A percentile compares a stretch with the other conserved stretches of the same genome.
phyloP scores from a whole-genome alignment of 2,113 vertebrate species.

The Nesogale talazaci region DNA sequence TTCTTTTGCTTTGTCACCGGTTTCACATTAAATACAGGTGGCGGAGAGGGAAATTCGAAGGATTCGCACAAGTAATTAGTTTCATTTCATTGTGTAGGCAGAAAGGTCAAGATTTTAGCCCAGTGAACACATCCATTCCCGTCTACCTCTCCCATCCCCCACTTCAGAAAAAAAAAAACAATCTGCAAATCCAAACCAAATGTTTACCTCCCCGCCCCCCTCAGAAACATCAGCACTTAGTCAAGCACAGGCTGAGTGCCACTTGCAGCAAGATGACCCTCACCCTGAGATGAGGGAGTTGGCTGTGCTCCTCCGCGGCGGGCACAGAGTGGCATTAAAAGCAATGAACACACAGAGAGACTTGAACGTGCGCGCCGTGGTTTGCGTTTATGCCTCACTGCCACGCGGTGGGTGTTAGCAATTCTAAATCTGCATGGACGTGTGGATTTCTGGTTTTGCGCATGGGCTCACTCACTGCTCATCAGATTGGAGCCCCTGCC shows the following conservation, averaged over 20 bases:
- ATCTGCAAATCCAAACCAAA: slow-evolving; percentile 52
- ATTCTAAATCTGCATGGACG: not conserved
- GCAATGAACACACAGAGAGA: slow-evolving; percentile 36
- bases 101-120: slow-evolving; percentile 23
- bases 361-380: not conserved
- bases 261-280: not conserved
- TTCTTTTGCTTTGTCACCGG: not conserved
- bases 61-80: not conserved
- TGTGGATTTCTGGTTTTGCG: slow-evolving; percentile 5
- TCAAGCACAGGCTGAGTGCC: slow-evolving; percentile 37
- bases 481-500: not conserved
- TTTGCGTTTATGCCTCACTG: slow-evolving; percentile 34
- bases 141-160: not conserved
- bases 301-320: slow-evolving; percentile 35
- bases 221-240: slow-evolving; percentile 52
- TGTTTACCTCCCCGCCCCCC: not conserved
- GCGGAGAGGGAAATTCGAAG: not conserved
- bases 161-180: slow-evolving; percentile 42
- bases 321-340: slow-evolving; percentile 47
- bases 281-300: slow-evolving; percentile 42
- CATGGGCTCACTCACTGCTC: not conserved
- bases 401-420: not conserved
- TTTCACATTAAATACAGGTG: not conserved
- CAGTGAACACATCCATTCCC: not conserved
- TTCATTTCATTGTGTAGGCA: slow-evolving; percentile 40